phyloP scores from a whole-genome alignment of 2,797 vertebrate genomes.

The Danio tinwini region DNA sequence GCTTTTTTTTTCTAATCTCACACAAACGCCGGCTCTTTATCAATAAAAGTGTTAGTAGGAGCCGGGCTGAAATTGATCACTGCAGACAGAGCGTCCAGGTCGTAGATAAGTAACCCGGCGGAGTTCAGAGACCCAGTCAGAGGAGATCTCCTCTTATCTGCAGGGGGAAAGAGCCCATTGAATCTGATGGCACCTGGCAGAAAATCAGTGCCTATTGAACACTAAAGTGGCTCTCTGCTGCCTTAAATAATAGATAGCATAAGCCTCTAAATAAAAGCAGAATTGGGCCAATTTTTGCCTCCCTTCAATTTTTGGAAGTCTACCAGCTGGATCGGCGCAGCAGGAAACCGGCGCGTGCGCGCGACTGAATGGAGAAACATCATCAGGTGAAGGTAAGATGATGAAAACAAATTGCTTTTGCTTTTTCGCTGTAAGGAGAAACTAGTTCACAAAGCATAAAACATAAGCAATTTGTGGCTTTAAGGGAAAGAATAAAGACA shows the following conservation, averaged over 20 bases:
- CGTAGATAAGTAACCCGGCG: constrained; percentile 83
- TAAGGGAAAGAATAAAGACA: not conserved
- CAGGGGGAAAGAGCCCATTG: constrained; percentile 77
- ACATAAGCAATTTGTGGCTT: constrained; percentile 8
- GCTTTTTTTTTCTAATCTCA: constrained; percentile 79
- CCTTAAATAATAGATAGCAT: constrained; percentile 75
- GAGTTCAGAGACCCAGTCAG: constrained; percentile 89
- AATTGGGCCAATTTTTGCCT: constrained; percentile 71
- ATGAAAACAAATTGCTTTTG: constrained; percentile 34
- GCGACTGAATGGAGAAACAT: constrained; percentile 48
- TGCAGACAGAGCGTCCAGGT: constrained; percentile 84
- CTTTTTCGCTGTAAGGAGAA: constrained; percentile 23
- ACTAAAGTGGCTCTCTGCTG: constrained; percentile 69
- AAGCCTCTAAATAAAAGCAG: constrained; percentile 73
- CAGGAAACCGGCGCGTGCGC: constrained; percentile 42
- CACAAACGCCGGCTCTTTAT: constrained; percentile 83
- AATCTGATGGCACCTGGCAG: constrained; percentile 88
- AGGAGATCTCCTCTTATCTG: constrained; percentile 84
- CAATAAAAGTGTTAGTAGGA: constrained; percentile 82
- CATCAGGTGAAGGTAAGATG: constrained; percentile 40
- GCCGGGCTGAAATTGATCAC: constrained; percentile 87
- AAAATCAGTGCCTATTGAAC: constrained; percentile 86
- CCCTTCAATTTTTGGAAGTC: constrained; percentile 53
- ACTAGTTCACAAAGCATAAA: constrained; percentile 16
- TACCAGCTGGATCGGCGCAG: constrained; percentile 38